Conservation (phyloP, 2,888 invertebrate species). For the Drosophila suboccidentalis region DNA sequence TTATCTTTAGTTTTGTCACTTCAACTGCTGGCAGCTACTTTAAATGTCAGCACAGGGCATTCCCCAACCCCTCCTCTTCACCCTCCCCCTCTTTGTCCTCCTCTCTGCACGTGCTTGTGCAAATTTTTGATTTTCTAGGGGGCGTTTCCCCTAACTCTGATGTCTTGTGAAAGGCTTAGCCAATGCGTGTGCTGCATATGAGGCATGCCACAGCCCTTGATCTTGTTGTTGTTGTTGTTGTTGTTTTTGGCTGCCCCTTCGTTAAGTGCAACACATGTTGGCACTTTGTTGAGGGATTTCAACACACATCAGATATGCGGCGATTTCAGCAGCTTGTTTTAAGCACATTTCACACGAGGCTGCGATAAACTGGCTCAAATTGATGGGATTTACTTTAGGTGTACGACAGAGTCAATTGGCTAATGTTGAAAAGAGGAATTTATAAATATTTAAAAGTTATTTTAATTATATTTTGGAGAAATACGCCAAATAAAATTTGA, state of each 20-base stretch:
- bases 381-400: constrained; percentile 2
- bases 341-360: constrained; percentile 26
- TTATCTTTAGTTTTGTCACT: constrained; percentile 81
- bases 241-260: constrained; percentile 16
- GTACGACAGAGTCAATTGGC: constrained; percentile 6
- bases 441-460: neutral
- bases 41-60: constrained; percentile 71
- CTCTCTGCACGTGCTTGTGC: constrained; percentile 60
- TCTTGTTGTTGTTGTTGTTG: constrained; percentile 6
- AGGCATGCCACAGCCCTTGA: constrained; percentile 7
- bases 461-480: neutral
- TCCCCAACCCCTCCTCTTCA: neutral
- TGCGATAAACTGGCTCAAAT: constrained; percentile 22
- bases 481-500: neutral
- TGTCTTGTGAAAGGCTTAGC: constrained; percentile 67
- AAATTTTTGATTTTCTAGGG: constrained; percentile 51
- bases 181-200: constrained; percentile 56
- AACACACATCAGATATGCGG: constrained; percentile 41
- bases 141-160: constrained; percentile 39
- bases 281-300: constrained; percentile 76
- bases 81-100: neutral
- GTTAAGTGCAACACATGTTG: constrained; percentile 81
- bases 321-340: constrained; percentile 54
- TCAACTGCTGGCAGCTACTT: constrained; percentile 79
- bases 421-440: neutral